These are phyloP conservation scores for Epizoanthus stellaris DNA, from an alignment of 92 coral and sea anemone species.

Conservation along the genomic window DNA sequence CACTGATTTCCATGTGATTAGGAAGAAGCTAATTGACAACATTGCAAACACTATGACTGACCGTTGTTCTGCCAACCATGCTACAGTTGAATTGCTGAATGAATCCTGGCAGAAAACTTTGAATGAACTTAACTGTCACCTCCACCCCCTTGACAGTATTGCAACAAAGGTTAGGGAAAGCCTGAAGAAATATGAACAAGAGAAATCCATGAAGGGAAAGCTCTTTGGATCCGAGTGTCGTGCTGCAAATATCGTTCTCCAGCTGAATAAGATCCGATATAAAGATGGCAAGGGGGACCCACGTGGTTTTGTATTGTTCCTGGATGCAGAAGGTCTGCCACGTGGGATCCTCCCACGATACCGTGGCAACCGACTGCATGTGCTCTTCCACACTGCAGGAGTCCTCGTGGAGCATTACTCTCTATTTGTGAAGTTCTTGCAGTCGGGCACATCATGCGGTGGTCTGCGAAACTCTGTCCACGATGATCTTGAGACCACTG, in stretches of 20 bases:
- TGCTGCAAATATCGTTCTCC: constrained; percentile 10
- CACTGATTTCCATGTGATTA: neutral
- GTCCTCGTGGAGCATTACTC: constrained; percentile 7
- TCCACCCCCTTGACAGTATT: constrained; percentile 20
- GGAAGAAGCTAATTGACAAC: constrained; percentile 14
- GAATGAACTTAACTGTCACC: constrained; percentile 33
- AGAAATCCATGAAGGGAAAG: constrained; percentile 1
- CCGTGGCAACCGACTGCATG: constrained; percentile 32
- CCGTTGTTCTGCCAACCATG: constrained; percentile 20
- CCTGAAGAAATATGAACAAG: neutral
- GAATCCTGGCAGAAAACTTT: constrained; percentile 1
- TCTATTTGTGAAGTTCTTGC: constrained; percentile 10
- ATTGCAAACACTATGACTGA: constrained; percentile 34
- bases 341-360: constrained; percentile 22
- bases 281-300: neutral
- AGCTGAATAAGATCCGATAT: neutral
- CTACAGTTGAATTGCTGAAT: constrained; percentile 5
- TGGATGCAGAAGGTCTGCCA: neutral
- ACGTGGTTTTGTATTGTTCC: constrained; percentile 11
- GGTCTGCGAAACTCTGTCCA: constrained; percentile 1
- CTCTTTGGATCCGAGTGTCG: neutral
- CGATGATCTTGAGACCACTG: constrained; percentile 5
- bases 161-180: constrained; percentile 4
- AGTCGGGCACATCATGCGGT: constrained; percentile 6
- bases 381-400: constrained; percentile 19